phyloP scores from a whole-genome alignment of 2,113 vertebrate species.

The Apaloderma vittatum region DNA sequence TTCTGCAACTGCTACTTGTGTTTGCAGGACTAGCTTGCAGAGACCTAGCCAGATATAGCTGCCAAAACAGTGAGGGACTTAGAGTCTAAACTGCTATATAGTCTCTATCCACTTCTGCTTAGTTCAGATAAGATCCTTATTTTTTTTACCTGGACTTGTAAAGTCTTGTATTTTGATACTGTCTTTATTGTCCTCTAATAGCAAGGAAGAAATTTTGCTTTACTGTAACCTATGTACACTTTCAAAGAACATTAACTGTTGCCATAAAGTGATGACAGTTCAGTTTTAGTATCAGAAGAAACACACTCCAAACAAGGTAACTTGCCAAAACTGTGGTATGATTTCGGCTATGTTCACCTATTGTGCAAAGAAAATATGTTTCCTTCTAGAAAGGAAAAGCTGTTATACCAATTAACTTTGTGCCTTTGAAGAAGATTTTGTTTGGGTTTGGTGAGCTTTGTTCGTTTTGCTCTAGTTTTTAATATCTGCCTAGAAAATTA shows the following conservation, averaged over 20 bases:
- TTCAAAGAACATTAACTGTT: background rate
- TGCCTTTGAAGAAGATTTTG: background rate
- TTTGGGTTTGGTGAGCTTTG: background rate
- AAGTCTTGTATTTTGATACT: background rate
- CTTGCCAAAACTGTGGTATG: background rate
- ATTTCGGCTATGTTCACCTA: background rate
- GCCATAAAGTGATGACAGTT: background rate
- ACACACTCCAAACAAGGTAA: background rate
- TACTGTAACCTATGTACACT: fast-evolving
- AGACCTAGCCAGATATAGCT: background rate
- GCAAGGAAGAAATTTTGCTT: background rate
- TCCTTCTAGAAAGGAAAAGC: background rate
- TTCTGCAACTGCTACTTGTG: background rate
- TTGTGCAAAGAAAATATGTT: fast-evolving
- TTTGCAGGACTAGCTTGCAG: background rate
- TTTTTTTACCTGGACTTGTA: background rate
- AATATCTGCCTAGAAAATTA: background rate
- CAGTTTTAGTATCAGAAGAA: background rate
- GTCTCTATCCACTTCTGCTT: background rate
- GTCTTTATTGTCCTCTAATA: background rate
- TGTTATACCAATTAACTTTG: background rate
- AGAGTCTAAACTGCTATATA: background rate
- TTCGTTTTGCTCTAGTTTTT: background rate
- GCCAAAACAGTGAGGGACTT: background rate
- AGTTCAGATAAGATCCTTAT: background rate